phyloP scores from a whole-genome alignment of 2,888 invertebrate genomes.

The Callimorpha dominula region DNA sequence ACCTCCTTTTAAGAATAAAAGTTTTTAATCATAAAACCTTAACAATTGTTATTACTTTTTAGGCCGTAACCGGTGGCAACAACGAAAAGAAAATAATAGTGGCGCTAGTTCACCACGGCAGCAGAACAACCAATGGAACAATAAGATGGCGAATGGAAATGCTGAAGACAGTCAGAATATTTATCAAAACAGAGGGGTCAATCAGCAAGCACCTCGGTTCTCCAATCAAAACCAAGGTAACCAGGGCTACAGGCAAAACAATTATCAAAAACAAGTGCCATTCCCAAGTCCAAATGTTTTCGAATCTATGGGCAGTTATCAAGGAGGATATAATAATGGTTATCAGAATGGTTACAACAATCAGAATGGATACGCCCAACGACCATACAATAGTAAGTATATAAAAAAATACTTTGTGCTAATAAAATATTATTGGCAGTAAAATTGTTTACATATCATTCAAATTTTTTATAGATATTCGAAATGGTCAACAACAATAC shows the following conservation, averaged over 20 bases:
- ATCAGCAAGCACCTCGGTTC: conserved; percentile 83
- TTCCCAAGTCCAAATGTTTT: conserved; percentile 87
- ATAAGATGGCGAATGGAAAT: conserved; percentile 77
- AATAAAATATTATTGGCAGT: background rate
- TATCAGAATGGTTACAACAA: conserved; percentile 84
- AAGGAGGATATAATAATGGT: conserved; percentile 83
- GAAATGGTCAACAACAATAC: conserved; percentile 78
- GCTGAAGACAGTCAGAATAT: conserved; percentile 69
- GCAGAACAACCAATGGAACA: conserved; percentile 84
- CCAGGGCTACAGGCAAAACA: conserved; percentile 79
- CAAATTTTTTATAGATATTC: conserved; percentile 60
- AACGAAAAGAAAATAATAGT: conserved; percentile 86
- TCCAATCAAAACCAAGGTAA: conserved; percentile 79
- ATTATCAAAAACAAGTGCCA: conserved; percentile 84
- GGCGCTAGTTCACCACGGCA: conserved; percentile 83
- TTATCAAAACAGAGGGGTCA: conserved; percentile 74
- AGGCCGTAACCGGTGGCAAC: conserved; percentile 88
- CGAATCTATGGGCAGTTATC: conserved; percentile 86
- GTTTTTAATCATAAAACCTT: background rate
- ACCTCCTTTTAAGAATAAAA: background rate
- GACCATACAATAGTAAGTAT: conserved; percentile 78
- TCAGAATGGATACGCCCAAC: conserved; percentile 81
- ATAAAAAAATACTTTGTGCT: background rate
- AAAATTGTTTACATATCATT: background rate
- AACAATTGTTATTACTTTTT: background rate